Percentiles rank a stretch among this genome's conserved stretches.
Conservation (phyloP, 2,113 vertebrate species). For the Pteronura brasiliensis region DNA sequence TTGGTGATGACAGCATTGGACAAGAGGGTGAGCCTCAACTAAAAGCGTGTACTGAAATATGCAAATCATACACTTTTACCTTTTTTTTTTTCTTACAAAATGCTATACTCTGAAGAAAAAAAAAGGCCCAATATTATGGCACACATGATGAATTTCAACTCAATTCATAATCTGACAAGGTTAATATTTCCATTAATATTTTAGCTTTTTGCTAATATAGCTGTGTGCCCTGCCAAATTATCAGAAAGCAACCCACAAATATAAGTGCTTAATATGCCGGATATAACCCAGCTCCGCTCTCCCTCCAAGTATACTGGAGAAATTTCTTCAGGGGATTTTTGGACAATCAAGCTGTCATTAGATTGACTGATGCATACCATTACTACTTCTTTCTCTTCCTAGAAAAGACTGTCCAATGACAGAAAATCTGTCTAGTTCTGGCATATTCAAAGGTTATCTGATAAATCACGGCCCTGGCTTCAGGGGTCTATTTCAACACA, state of each 20-base stretch:
- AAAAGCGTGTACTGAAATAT: neutral
- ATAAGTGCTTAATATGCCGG: neutral
- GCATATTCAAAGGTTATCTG: neutral
- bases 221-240: neutral
- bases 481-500: neutral
- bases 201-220: constrained; percentile 29
- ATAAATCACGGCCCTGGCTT: neutral
- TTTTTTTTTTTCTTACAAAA: neutral
- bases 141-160: neutral
- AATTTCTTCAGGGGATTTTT: neutral
- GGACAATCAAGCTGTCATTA: neutral
- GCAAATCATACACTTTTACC: neutral
- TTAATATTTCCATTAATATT: neutral
- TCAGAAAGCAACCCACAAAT: constrained; percentile 35
- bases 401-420: neutral
- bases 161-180: constrained; percentile 27
- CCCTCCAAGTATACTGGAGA: neutral
- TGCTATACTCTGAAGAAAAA: neutral
- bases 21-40: neutral
- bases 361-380: neutral
- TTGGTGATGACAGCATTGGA: neutral
- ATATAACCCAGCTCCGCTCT: neutral
- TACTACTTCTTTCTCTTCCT: neutral
- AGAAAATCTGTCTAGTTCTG: neutral
- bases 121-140: neutral